Evolutionary conservation across 2,888 invertebrate species (phyloP), one percentile per base, ranked within the genome.

Genomic region (Amblyjoppa proteus): DNA sequence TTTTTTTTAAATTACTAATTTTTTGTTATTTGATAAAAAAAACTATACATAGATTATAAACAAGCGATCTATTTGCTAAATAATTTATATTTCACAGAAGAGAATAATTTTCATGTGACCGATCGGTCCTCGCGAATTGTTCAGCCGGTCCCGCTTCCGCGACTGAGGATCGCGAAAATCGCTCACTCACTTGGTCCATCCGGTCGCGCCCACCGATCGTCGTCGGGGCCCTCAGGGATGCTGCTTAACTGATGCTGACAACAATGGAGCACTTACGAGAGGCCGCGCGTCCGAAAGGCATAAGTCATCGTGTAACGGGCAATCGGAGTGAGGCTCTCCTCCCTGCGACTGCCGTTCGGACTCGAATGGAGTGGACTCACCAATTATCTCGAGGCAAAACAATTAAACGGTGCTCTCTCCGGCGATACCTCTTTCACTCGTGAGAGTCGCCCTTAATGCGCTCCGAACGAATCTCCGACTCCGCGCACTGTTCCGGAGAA

Each of bases 221-320:
- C 89, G 85, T 88, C 56, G 73, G 7, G 34, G 13, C 64, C 41
- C 20, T 61, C 49, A 9, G 70, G 31, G 49, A 38, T 66, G 76
- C 76, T 73, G 64, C 56, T 80, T 80, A 80, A 80, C 80, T 73
- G 80, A 80, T 80, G 66, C 80, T 80, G 73, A 85, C 90, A 91
- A 92, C 92, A 92, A 92, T 92, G 89, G 90, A 88, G 90, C 93
- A 92, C 93, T 93, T 92, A 91, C 89, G 89, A 88, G 84, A 74
- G 81, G 78, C 81, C 77, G 64, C 83, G 69, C 28, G 87, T 86
- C 87, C 88, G 89, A 89, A 91, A 91, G 88, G 88, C 90, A 88
- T 89, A 88, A 92, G 92, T 92, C 92, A 92, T 92, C 91, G 87
- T 89, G 64, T 53, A 91, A 90, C 89, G 89, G 89, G 85, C 89